Base-by-base conservation (phyloP, 2,888 invertebrate genomes). In the Eupithecia subfuscata region DNA sequence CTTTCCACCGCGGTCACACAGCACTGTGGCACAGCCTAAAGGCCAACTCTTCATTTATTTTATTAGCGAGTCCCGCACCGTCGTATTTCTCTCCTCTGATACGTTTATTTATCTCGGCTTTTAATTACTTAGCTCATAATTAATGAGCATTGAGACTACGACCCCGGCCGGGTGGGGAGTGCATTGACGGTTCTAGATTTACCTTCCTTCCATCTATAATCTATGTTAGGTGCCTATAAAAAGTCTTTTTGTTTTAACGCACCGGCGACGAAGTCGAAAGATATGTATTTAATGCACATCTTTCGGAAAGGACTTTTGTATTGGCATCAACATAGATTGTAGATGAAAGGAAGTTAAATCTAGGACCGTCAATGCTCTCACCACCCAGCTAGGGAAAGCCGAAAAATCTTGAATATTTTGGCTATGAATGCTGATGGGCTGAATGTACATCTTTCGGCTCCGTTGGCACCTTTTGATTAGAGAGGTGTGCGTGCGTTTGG, bases 21-120 rank as follows among this genome's bases (percentile, higher is more conserved):
- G 70, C 75, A 77, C 70, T 70, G 72, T 72, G 71, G 71, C 52
- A 43, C 71, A 77, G 71, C 67, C 70, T 25, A 65, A 73, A 45
- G 68, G 75, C 82, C 69, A 86, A 85, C 86, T 89, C 89, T 91
- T 91, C 92, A 92, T 92, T 92, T 92, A 89, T 93, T 92, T 92
- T 92, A 92, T 92, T 92, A 92, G 90, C 88, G 87, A 83, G 86
- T 60, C 90, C 91, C 87, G 84, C 88, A 90, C 65, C 90, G 91
- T 90, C 90, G 90, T 92, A 90, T 90, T 87, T 92, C 90, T 90
- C 87, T 88, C 85, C 77, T 87, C 90, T 92, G 91, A 92, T 91
- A 86, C 90, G 79, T 81, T 89, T 88, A 91, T 91, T 86, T 86
- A 86, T 90, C 88, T 89, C 86, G 87, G 81, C 85, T 84, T 91